Base-by-base conservation (phyloP, 1,140 invertebrate genomes). In the Calosoma granatense region DNA sequence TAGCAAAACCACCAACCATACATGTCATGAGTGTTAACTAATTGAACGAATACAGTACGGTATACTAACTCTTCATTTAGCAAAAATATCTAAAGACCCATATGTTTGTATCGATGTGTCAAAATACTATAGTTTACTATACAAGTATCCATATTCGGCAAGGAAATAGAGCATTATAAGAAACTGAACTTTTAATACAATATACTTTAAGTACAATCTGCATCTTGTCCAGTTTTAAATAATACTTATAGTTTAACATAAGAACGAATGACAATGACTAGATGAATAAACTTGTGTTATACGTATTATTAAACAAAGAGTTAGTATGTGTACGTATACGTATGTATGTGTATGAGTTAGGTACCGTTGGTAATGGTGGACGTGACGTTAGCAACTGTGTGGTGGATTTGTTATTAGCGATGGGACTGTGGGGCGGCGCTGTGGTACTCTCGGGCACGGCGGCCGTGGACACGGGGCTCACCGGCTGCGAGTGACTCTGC, bases 361-460 rank as follows among this genome's bases (percentile, higher is more conserved):
- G n/a, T 72, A 82, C 80, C 43, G 80, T 81, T 59, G 82, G 82
- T 61, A 84, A 64, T 12, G 82, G 82, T 22, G 82, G 82, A 55
- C 82, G 74, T 54, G 72, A 70, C 54, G 74, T 74, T 9, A 77
- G 15, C 20, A 23, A 20, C 3, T 26, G 53, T n/a, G n/a, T n/a
- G n/a, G n/a, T n/a, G 9, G 64, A 66, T 56, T 68, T 71, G n/a
- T 64, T 61, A 6, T 66, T 66, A 1, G 65, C 54, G 20, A 62
- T 63, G 20, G 69, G 66, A 63, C 74, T 78, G 19, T 72, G 72
- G 21, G 77, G 75, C 22, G 75, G 73, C 20, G 73, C 60, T 72
- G 4, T 22, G 19, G 58, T 58, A 52, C 59, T 58, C 15, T 56
- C 58, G 17, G 62, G 61, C 1, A 65, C 64, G 14, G 66, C 65